Evolutionary conservation across 2,888 invertebrate species (phyloP).

Genomic region (Hypolimnas misippus): DNA sequence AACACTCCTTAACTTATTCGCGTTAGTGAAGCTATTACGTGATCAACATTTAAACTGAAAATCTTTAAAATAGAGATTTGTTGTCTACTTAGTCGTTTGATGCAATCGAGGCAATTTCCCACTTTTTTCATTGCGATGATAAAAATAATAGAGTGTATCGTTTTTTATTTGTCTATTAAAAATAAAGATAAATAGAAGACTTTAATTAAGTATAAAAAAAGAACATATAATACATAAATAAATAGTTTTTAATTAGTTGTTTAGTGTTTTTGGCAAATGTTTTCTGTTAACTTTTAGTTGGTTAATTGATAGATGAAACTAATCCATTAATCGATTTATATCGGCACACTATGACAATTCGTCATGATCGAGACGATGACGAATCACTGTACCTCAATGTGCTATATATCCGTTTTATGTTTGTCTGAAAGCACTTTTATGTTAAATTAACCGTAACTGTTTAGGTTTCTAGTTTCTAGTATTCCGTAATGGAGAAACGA

Average conservation of each 20-base stretch:
- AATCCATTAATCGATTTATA: neutral
- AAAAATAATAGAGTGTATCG: neutral
- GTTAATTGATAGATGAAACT: neutral
- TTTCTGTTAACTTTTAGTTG: neutral
- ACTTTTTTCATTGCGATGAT: neutral
- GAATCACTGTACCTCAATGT: neutral
- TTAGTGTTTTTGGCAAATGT: too few relatives aligned
- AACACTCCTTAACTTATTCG: constrained; percentile 13
- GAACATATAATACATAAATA: too few relatives aligned
- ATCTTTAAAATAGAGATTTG: constrained; percentile 6
- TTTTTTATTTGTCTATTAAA: too few relatives aligned
- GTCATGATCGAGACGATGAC: neutral
- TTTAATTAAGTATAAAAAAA: too few relatives aligned
- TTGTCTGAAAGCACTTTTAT: neutral
- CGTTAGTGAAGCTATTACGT: constrained; percentile 9
- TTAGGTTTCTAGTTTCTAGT: neutral
- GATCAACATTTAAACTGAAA: constrained; percentile 4
- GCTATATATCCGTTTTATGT: neutral
- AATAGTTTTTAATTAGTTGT: too few relatives aligned
- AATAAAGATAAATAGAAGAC: too few relatives aligned
- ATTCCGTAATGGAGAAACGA: neutral
- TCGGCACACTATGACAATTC: neutral
- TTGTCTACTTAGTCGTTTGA: neutral
- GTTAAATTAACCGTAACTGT: neutral
- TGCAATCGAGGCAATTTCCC: neutral